Evolutionary conservation across 1,140 invertebrate genomes (phyloP), one percentile per base, ranked within the genome.

Genomic region (Leptoteleia sp.): DNA sequence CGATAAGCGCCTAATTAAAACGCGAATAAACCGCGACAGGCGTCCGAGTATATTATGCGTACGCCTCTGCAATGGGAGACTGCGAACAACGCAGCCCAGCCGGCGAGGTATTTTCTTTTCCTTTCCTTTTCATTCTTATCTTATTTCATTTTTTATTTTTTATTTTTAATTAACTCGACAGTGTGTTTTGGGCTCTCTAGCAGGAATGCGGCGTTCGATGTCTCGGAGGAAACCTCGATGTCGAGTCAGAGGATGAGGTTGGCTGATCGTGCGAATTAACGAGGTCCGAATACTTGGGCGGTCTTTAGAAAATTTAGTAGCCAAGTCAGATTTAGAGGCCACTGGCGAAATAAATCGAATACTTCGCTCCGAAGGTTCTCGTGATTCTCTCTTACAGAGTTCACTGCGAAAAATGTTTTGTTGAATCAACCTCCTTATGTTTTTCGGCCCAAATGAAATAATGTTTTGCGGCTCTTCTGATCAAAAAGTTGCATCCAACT

Each of bases 201-300:
- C 65, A 75, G 79, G 79, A 81, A 77, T 77, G 79, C 61, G 64
- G 61, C 47, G 59, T 81, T 77, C 73, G 70, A 81, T 81, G 70
- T 81, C 79, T 70, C 73, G 68, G 59, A 76, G 77, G 65, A 81
- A 81, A 77, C 64, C 59, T 71, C 68, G 64, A 76, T 73, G 70
- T 67, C 62, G 29, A 47, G 43, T 67, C 75, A 54, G 75, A 71
- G 82, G 78, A 80, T 68, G 78, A 83, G 78, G 57, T 70, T 82
- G 77, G 79, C 72, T 67, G 78, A 70, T 78, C 83, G 83, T 81
- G 84, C 79, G 82, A 85, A 85, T 85, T 85, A 85, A 85, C 82
- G 82, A 85, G 84, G 81, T 79, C 80, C 82, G 73, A 84, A 84
- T 84, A 84, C 78, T 81, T 84, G 78, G 72, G 80, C 71, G 73